These are phyloP conservation scores for Melanogrammus aeglefinus DNA, from an alignment of 2,797 vertebrate genomes.

Conservation along the genomic window DNA sequence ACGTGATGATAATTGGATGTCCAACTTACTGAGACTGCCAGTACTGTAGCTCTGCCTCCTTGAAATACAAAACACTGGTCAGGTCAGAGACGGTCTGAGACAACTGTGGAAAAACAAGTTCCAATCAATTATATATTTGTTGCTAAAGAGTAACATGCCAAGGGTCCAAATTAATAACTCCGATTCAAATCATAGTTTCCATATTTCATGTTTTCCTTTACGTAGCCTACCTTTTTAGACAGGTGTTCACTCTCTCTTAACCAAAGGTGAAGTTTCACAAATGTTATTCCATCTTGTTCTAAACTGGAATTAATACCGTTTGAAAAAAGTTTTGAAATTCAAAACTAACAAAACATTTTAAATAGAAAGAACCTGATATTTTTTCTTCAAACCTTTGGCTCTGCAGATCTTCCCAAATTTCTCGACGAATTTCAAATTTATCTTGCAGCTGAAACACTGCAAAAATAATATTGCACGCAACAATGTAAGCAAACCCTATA, in stretches of 20 bases:
- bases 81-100: constrained; percentile 70
- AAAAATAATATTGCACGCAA: constrained; percentile 3
- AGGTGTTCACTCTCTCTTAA: constrained; percentile 69
- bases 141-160: background rate
- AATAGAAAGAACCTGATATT: background rate
- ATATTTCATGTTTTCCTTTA: background rate
- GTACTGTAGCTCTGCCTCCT: constrained; percentile 75
- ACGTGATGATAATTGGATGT: background rate
- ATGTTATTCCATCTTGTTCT: constrained; percentile 26
- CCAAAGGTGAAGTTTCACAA: constrained; percentile 52
- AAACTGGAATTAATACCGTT: constrained; percentile 41
- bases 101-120: constrained; percentile 52
- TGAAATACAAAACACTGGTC: constrained; percentile 66
- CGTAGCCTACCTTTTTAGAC: constrained; percentile 66
- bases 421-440: constrained; percentile 56
- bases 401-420: constrained; percentile 59
- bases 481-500: constrained; percentile 7
- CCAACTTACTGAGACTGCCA: constrained; percentile 72
- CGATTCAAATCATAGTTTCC: background rate
- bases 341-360: background rate
- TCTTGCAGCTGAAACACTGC: constrained; percentile 70
- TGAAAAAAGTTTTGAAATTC: background rate
- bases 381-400: constrained; percentile 49
- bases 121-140: background rate
- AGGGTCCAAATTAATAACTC: background rate